Evolutionary conservation across 2,888 invertebrate species (phyloP).

Genomic region (Hyposoter didymator): DNA sequence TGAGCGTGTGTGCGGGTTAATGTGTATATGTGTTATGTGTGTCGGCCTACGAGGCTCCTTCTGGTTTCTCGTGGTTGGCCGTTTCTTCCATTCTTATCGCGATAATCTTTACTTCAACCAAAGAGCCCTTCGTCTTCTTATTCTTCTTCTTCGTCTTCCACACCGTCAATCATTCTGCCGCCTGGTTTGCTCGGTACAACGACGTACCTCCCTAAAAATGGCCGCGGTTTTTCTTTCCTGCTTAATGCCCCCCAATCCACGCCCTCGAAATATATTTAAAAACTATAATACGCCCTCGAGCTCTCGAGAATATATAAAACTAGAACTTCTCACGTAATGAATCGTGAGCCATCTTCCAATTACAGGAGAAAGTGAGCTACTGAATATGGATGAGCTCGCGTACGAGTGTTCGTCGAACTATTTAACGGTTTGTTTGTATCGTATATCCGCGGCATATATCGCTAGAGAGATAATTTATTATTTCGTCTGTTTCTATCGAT

Average conservation of each 20-base stretch:
- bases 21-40: neutral
- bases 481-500: conserved; percentile 14
- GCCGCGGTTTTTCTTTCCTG: conserved; percentile 44
- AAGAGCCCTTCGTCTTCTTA: conserved; percentile 68
- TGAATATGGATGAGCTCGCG: neutral
- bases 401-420: conserved; percentile 22
- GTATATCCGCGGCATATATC: neutral
- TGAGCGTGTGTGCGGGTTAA: too few species aligned
- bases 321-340: conserved; percentile 54
- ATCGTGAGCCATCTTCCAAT: conserved; percentile 53
- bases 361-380: conserved; percentile 36
- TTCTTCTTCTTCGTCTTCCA: conserved; percentile 69
- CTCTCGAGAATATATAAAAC: neutral
- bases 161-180: conserved; percentile 66
- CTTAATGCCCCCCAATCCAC: conserved; percentile 36
- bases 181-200: conserved; percentile 13
- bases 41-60: conserved; percentile 57
- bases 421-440: conserved; percentile 22
- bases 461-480: conserved; percentile 21
- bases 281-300: conserved; percentile 23
- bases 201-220: conserved; percentile 65
- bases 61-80: conserved; percentile 75
- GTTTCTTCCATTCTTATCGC: conserved; percentile 74
- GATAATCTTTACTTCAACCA: conserved; percentile 73
- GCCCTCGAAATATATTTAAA: conserved; percentile 42